Evolutionary conservation across 2,113 vertebrate species (phyloP), one percentile per base, ranked within the genome.

Genomic region (Sinocyclocheilus grahami): DNA sequence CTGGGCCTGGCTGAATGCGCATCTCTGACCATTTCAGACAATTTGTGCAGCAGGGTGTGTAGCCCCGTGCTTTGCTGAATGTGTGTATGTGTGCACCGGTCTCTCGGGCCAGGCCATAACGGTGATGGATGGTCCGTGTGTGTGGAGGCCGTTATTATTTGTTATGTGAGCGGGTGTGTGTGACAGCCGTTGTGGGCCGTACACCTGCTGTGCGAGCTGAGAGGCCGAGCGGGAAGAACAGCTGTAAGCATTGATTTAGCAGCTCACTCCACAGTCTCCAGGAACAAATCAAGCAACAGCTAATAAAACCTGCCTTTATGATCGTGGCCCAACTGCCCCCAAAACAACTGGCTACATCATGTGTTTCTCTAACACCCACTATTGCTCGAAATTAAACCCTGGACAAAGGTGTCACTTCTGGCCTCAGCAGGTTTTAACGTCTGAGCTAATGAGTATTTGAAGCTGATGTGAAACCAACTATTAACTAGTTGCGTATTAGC

Each of bases 181-280:
- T 94, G 96, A 96, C 96, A 95, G 95, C 93, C 92, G 27, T 95
- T 92, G 92, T 91, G 94, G 94, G 93, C 92, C 93, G 95, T 99
- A 97, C 98, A 99, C 97, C 98, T 99, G 98, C 97, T 97, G 97
- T 92, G 96, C 85, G 87, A 94, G 93, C 94, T 84, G 91, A 97
- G 96, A 96, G 96, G 94, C 94, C 86, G 58, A 91, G 83, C 90
- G 86, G 48, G 51, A 94, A 93, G 96, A 98, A 97, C 97, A 99
- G 97, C 97, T 99, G 98, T 95, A 95, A 87, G 89, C 95, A 96
- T 96, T 98, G 97, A 98, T 97, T 98, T 98, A 98, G 96, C 96
- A 88, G 93, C 94, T 94, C 92, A 93, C 97, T 96, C 95, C 93
- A 92, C 94, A 92, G 95, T 94, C 96, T 96, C 94, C 97, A 98